Percentiles rank a stretch among this genome's conserved stretches.
Conservation (phyloP, 2,888 invertebrate species). For the Chalcis sispes region DNA sequence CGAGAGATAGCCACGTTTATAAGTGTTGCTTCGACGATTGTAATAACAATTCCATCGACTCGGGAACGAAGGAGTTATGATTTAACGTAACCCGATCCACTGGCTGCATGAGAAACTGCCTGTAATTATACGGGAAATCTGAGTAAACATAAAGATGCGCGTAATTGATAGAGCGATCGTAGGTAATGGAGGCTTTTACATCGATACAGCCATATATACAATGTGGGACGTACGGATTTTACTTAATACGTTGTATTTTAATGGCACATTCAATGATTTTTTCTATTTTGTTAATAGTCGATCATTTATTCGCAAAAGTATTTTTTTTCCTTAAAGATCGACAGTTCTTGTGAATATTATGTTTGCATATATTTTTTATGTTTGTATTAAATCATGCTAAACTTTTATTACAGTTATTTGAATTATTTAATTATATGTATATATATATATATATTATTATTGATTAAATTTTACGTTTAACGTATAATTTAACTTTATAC, state of each 20-base stretch:
- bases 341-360: too few relatives aligned
- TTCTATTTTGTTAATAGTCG: background rate
- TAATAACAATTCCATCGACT: background rate
- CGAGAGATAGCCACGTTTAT: too few relatives aligned
- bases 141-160: constrained; percentile 17
- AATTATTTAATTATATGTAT: background rate
- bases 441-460: constrained; percentile 4
- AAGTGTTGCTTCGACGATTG: background rate
- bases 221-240: background rate
- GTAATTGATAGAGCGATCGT: constrained; percentile 37
- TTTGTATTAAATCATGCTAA: too few relatives aligned
- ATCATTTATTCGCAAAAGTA: background rate
- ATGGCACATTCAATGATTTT: background rate
- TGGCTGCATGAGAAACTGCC: too few relatives aligned
- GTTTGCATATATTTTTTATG: too few relatives aligned
- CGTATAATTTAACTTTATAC: too few relatives aligned
- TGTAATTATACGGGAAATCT: constrained; percentile 32
- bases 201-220: background rate
- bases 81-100: constrained; percentile 30
- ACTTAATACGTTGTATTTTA: background rate
- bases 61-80: constrained; percentile 16
- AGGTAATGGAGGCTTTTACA: background rate
- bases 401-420: too few relatives aligned
- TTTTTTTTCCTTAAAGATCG: too few relatives aligned
- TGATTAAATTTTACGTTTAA: background rate